Percentiles rank a stretch among this genome's conserved stretches.
Evolutionary conservation across 2,113 vertebrate genomes (phyloP).

Genomic region (Hiodon tergisus): DNA sequence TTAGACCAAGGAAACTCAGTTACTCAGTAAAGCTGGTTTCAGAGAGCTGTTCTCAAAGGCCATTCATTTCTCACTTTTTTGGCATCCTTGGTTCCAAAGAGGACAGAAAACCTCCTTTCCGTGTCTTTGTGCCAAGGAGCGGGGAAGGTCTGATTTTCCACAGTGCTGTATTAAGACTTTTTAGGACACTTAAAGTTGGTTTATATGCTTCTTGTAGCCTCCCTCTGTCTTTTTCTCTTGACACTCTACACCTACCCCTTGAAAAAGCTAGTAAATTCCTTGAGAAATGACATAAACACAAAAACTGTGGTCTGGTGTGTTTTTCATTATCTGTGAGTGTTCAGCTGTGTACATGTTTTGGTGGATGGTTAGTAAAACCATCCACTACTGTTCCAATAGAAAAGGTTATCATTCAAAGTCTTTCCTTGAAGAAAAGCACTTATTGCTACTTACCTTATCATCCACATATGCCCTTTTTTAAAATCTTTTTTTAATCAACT

Average conservation of each 20-base stretch:
- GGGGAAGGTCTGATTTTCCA: background rate
- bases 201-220: slow-evolving; percentile 3
- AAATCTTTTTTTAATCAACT: slow-evolving; percentile 5
- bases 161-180: background rate
- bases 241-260: background rate
- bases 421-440: background rate
- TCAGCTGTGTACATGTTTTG: background rate
- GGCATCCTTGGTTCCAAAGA: slow-evolving; percentile 15
- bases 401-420: background rate
- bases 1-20: background rate
- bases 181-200: slow-evolving; percentile 12
- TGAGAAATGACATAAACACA: slow-evolving; percentile 8
- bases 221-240: background rate
- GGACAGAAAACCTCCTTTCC: background rate
- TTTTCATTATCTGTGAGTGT: background rate
- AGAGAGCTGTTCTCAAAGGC: background rate
- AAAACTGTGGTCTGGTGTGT: background rate
- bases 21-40: too few relatives aligned
- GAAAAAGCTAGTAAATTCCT: slow-evolving; percentile 6
- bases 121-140: slow-evolving; percentile 4
- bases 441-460: background rate
- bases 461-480: background rate
- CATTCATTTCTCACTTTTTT: background rate
- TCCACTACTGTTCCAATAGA: too few relatives aligned
- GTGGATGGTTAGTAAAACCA: background rate